These are phyloP conservation scores for Aeoliscus strigatus DNA, from an alignment of 2,797 vertebrate genomes.

Conservation along the genomic window DNA sequence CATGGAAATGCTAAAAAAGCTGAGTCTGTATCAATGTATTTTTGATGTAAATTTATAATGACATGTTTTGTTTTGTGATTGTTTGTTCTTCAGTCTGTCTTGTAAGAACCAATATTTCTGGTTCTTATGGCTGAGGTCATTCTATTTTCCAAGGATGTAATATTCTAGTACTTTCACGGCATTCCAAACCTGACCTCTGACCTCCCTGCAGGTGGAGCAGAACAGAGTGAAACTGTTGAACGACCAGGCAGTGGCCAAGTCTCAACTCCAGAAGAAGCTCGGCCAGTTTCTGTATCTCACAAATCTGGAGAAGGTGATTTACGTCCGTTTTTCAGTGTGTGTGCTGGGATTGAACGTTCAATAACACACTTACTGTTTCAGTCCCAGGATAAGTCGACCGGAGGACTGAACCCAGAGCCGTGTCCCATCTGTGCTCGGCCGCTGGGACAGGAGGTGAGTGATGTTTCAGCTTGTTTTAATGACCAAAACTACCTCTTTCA, in stretches of 20 bases:
- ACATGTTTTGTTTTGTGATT: too few relatives aligned
- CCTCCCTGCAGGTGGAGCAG: conserved; percentile 85
- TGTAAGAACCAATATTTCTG: not conserved
- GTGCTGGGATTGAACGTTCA: not conserved
- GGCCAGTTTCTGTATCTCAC: conserved; percentile 95
- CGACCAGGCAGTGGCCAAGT: conserved; percentile 92
- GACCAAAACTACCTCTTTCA: too few relatives aligned
- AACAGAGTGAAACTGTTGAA: conserved; percentile 96
- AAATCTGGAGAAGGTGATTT: conserved; percentile 91
- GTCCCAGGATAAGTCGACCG: conserved; percentile 96
- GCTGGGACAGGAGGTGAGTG: conserved; percentile 88
- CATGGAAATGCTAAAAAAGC: too few relatives aligned
- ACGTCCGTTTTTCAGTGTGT: not conserved
- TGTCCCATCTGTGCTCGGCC: conserved; percentile 96
- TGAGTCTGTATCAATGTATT: too few relatives aligned
- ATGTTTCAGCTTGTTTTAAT: too few relatives aligned
- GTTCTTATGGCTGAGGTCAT: not conserved
- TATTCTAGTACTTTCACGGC: conserved; percentile 12
- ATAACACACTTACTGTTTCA: conserved; percentile 41
- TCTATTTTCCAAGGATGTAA: conserved; percentile 13
- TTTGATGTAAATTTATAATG: too few relatives aligned
- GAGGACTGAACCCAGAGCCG: conserved; percentile 92
- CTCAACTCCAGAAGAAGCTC: conserved; percentile 96
- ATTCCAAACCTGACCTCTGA: conserved; percentile 20
- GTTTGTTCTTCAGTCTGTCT: too few relatives aligned